A percentile compares a stretch with the other conserved stretches of the same genome.
phyloP scores from a whole-genome alignment of 35 echinoderm and acorn worm genomes.

The Heliocidaris tuberculata region DNA sequence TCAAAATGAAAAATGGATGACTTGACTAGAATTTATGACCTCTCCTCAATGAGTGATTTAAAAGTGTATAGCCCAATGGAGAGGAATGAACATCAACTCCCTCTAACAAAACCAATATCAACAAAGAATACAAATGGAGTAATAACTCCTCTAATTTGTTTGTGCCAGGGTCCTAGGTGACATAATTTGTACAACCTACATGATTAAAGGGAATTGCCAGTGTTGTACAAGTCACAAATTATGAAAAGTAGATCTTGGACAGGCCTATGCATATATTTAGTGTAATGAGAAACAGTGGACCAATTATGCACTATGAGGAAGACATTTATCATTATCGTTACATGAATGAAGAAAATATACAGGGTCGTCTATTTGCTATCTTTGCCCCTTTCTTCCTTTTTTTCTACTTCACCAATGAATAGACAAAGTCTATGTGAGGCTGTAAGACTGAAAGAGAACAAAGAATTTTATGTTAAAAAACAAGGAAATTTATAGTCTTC shows the following conservation, averaged over 20 bases:
- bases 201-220: not conserved
- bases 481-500: no score
- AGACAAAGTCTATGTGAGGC: not conserved
- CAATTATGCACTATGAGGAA: not conserved
- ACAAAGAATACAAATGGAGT: not conserved
- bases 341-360: not conserved
- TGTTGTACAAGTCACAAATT: not conserved
- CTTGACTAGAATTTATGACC: not conserved
- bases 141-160: not conserved
- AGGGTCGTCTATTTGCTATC: not conserved
- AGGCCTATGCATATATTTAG: not conserved
- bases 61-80: not conserved
- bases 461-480: not conserved
- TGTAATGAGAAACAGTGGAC: constrained; percentile 9
- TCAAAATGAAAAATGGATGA: not conserved
- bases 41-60: not conserved
- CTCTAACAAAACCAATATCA: not conserved
- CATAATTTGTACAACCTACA: not conserved
- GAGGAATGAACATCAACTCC: not conserved
- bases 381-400: not conserved
- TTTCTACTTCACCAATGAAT: not conserved
- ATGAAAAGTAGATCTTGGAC: not conserved
- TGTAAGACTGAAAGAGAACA: not conserved
- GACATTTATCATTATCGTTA: not conserved
- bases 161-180: not conserved